Conservation (phyloP, 2,113 vertebrate genomes). For the Anguilla japonica region DNA sequence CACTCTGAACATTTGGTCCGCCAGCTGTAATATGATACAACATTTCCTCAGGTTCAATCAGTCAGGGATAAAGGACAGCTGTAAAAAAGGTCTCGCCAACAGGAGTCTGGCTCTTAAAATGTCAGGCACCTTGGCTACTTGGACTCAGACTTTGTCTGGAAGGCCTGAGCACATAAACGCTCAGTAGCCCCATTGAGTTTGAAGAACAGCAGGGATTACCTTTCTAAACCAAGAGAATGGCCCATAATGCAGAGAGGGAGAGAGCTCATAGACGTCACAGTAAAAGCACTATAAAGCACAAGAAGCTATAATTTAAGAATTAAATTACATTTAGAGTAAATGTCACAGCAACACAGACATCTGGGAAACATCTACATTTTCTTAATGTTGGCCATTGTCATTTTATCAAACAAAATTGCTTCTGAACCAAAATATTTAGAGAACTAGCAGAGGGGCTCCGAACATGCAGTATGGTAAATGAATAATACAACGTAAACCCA, state of each 20-base stretch:
- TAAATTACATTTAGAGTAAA: slow-evolving; percentile 70
- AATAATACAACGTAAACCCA: slow-evolving; percentile 59
- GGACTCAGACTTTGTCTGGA: neutral
- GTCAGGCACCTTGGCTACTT: slow-evolving; percentile 9
- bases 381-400: slow-evolving; percentile 66
- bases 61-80: slow-evolving; percentile 17
- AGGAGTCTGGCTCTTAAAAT: slow-evolving; percentile 7
- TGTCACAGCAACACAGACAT: slow-evolving; percentile 66
- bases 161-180: neutral
- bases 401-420: slow-evolving; percentile 71
- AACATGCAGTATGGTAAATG: slow-evolving; percentile 60
- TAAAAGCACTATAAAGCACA: slow-evolving; percentile 42
- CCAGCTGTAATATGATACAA: slow-evolving; percentile 7
- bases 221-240: slow-evolving; percentile 58
- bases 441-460: slow-evolving; percentile 57
- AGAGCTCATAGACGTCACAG: neutral
- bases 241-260: slow-evolving; percentile 49
- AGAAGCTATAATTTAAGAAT: slow-evolving; percentile 63
- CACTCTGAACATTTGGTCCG: slow-evolving; percentile 15
- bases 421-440: slow-evolving; percentile 67
- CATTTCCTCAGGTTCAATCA: slow-evolving; percentile 7
- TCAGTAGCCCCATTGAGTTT: neutral
- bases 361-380: slow-evolving; percentile 64
- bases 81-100: neutral
- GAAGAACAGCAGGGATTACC: slow-evolving; percentile 32